Percentiles rank a stretch among this genome's conserved stretches.
phyloP scores from a whole-genome alignment of 2,113 vertebrate species.

The Cyprinodon tularosa region DNA sequence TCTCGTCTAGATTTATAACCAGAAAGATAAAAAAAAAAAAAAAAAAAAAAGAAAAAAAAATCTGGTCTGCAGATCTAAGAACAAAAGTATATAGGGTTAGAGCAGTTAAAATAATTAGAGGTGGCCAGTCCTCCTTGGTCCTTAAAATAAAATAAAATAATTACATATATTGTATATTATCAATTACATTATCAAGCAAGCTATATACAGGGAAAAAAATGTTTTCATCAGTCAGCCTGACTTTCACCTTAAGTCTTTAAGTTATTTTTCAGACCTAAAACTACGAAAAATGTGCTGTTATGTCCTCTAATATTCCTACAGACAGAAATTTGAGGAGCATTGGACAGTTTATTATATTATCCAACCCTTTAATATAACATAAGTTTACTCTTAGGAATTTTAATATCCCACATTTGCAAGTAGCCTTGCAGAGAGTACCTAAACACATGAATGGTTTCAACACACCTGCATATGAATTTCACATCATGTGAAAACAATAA shows the following conservation, averaged over 20 bases:
- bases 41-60: no score
- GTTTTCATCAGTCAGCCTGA: not conserved
- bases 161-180: no score
- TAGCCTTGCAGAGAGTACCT: not conserved
- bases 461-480: not conserved
- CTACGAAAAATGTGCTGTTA: not conserved
- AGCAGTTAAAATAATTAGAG: no score
- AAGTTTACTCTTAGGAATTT: not conserved
- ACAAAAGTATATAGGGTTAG: no score
- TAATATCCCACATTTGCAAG: not conserved
- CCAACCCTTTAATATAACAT: not conserved
- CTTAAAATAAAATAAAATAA: no score
- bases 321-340: not conserved
- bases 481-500: not conserved
- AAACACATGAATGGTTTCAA: not conserved
- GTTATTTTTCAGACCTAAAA: not conserved
- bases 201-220: not conserved
- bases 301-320: no score
- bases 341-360: not conserved
- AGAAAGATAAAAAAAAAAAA: no score
- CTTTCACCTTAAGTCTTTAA: not conserved
- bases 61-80: no score
- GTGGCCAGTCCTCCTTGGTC: no score
- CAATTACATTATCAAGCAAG: not conserved
- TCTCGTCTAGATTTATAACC: no score